Conservation (phyloP, 2,113 vertebrate species). For the Pluvialis apricaria region DNA sequence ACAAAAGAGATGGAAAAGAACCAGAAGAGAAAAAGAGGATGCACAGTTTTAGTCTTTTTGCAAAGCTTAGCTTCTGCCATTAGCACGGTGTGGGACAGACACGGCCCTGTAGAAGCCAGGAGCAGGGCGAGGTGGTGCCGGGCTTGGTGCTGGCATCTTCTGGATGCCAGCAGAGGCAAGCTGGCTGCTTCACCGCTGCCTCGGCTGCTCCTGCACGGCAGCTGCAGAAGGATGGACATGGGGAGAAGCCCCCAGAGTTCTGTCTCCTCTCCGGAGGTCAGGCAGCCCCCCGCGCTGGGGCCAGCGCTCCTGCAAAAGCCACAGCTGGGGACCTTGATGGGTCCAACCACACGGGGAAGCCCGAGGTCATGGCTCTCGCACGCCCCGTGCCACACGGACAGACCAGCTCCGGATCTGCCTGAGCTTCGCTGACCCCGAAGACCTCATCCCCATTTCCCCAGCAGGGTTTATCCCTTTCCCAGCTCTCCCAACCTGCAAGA, state of each 20-base stretch:
- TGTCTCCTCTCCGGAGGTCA: too few species aligned
- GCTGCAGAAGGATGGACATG: too few species aligned
- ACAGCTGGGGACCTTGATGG: rapidly evolving
- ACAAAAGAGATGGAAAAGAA: background rate
- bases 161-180: too few species aligned
- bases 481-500: background rate
- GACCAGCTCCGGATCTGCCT: background rate
- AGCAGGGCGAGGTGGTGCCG: too few species aligned
- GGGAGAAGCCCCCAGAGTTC: too few species aligned
- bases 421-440: background rate
- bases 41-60: too few species aligned
- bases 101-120: background rate
- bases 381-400: too few species aligned
- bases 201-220: too few species aligned
- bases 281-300: too few species aligned
- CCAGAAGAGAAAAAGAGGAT: too few species aligned
- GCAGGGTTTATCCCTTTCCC: background rate
- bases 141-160: too few species aligned
- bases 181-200: too few species aligned
- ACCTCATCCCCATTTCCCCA: background rate
- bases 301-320: background rate
- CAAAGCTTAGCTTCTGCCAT: background rate
- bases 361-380: rapidly evolving
- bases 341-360: background rate
- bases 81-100: rapidly evolving